Conservation (phyloP, 2,888 invertebrate genomes). For the Carcina quercana region DNA sequence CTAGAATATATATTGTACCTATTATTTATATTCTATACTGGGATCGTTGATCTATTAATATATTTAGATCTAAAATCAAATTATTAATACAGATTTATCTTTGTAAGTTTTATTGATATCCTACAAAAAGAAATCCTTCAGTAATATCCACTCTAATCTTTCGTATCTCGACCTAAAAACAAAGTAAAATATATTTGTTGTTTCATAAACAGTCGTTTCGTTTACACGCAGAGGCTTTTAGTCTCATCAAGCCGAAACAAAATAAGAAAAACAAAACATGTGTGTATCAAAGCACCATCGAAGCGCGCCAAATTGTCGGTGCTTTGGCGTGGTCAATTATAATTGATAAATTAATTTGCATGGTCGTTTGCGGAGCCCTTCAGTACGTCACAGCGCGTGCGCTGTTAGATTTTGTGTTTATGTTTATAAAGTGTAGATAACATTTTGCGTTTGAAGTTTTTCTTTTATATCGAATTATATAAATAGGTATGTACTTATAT, state of each 20-base stretch:
- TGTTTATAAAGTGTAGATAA: neutral
- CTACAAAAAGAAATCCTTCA: too few species aligned
- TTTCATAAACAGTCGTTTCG: conserved; percentile 48
- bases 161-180: conserved; percentile 19
- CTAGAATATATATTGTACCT: too few species aligned
- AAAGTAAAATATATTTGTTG: conserved; percentile 37
- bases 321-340: conserved; percentile 24
- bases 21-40: too few species aligned
- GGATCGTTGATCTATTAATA: too few species aligned
- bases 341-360: conserved; percentile 27
- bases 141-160: conserved; percentile 23
- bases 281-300: conserved; percentile 4
- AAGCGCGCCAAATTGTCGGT: conserved; percentile 12
- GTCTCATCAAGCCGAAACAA: conserved; percentile 39
- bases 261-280: too few species aligned
- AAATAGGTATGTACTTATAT: too few species aligned
- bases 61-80: too few species aligned
- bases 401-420: neutral
- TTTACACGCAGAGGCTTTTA: conserved; percentile 43
- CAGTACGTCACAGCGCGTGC: neutral
- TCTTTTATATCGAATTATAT: too few species aligned
- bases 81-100: too few species aligned
- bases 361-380: conserved; percentile 1
- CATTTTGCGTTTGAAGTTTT: too few species aligned
- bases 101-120: too few species aligned